Base-by-base conservation (phyloP, 2,888 invertebrate genomes). In the Galeruca laticollis region DNA sequence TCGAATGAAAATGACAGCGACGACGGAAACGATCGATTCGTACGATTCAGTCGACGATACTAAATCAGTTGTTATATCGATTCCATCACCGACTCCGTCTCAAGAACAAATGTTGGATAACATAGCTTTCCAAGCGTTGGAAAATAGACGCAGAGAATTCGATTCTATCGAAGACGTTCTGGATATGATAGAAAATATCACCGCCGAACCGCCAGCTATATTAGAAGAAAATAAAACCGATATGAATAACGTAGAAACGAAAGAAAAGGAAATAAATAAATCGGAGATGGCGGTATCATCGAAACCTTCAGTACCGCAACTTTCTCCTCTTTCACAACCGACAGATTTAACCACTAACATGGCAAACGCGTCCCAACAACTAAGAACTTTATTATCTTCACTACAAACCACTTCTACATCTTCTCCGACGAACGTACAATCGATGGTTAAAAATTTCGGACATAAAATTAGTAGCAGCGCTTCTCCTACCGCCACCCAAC, bases 241-340 rank as follows among this genome's bases (percentile, higher is more conserved):
- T 37, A 37, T 76, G 8, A 71, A 60, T 21, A 78, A 77, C 59
- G 60, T 69, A 26, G 78, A 77, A 69, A 60, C 52, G 9, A 77
- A 81, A 56, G 73, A 73, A 15, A 65, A 68, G n/a, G 37, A 65
- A 51, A 64, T 68, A 47, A 20, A 40, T 8, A 47, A 43, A 35
- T 10, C 33, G 20, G 33, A 57, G n/a, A n/a, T n/a, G n/a, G n/a
- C n/a, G n/a, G n/a, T n/a, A 52, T 52, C 33, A 20, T 15, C 60
- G 1, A 70, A 33, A 13, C 68, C 69, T 64, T 60, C 66, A 9
- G 72, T 74, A 60, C 91, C 92, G 0, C 92, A 92, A 80, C 83
- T 92, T 26, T 92, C 92, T 0, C 92, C 92, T 0, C 82, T 93
- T 1, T 92, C 92, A 0, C 92, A 92, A 80, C 92, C 92, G 0